Evolutionary conservation across 2,888 invertebrate species (phyloP).

Genomic region (Timandra comae): DNA sequence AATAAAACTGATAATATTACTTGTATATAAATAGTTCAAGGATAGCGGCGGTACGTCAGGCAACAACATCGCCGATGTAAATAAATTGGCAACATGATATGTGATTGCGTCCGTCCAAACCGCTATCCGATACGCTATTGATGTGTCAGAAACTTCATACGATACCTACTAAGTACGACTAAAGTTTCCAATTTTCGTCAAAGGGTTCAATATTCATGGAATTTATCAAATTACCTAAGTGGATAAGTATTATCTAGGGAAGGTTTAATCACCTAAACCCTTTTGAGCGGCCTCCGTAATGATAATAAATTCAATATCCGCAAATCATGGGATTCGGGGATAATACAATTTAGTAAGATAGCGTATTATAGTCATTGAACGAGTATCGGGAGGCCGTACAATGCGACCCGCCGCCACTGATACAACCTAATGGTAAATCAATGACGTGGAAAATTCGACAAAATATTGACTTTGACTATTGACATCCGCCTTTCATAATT

Average conservation of each 20-base stretch:
- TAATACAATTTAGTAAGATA: constrained; percentile 24
- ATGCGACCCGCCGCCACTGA: constrained; percentile 15
- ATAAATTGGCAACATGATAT: neutral
- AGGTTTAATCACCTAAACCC: constrained; percentile 54
- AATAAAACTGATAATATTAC: no score
- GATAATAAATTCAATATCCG: constrained; percentile 60
- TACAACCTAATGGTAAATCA: constrained; percentile 25
- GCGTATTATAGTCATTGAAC: constrained; percentile 15
- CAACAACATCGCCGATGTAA: no score
- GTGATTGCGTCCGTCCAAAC: neutral
- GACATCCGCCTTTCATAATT: constrained; percentile 17
- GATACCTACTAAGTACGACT: constrained; percentile 6
- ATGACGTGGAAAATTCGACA: constrained; percentile 22
- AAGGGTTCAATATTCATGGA: constrained; percentile 26
- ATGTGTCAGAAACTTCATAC: constrained; percentile 9
- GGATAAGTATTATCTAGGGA: constrained; percentile 42
- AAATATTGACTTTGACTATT: constrained; percentile 23
- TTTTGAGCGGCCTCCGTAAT: constrained; percentile 42
- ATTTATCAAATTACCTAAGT: constrained; percentile 41
- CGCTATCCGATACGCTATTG: constrained; percentile 8
- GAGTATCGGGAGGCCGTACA: constrained; percentile 17
- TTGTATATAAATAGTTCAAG: no score
- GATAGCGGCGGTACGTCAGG: no score
- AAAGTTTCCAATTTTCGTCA: constrained; percentile 4
- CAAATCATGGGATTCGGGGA: constrained; percentile 42